Evolutionary conservation across 92 coral and sea anemone genomes (phyloP).

Genomic region (Zoanthus sansibaricus): DNA sequence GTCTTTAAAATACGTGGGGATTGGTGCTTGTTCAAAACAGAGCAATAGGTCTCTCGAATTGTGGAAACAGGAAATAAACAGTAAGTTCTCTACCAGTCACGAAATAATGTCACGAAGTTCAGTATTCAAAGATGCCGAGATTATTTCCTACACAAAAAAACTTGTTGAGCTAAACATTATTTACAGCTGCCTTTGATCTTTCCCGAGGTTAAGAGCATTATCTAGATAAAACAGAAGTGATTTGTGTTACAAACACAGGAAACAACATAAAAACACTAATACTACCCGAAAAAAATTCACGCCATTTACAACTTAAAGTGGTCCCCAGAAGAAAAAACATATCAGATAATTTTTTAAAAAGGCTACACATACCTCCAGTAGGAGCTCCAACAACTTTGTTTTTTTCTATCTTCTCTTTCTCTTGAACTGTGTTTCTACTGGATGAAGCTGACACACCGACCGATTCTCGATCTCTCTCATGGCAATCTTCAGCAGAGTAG

Average conservation of each 20-base stretch:
- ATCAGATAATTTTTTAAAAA: neutral
- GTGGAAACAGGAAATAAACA: conserved; percentile 17
- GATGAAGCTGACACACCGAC: conserved; percentile 66
- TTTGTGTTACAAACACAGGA: neutral
- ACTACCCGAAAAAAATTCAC: neutral
- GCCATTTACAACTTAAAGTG: neutral
- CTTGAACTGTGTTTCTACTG: conserved; percentile 68
- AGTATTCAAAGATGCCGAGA: neutral
- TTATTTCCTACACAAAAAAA: neutral
- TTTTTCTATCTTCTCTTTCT: conserved; percentile 79
- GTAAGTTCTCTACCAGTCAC: neutral
- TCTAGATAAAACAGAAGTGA: neutral
- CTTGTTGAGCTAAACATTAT: neutral
- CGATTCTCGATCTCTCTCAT: conserved; percentile 87
- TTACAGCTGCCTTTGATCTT: neutral
- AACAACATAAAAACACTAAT: neutral
- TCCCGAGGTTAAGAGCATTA: neutral
- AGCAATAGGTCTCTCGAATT: neutral
- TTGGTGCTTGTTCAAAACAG: neutral
- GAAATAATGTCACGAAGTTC: neutral
- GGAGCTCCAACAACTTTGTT: conserved; percentile 67
- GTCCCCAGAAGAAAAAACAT: neutral
- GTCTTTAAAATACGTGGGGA: neutral
- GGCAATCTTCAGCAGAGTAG: conserved; percentile 91
- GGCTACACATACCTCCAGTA: conserved; percentile 62